A percentile compares a stretch with the other conserved stretches of the same genome.
These are phyloP conservation scores for Oscheius myriophilus DNA, from an alignment of 2,888 invertebrate species.

Conservation along the genomic window DNA sequence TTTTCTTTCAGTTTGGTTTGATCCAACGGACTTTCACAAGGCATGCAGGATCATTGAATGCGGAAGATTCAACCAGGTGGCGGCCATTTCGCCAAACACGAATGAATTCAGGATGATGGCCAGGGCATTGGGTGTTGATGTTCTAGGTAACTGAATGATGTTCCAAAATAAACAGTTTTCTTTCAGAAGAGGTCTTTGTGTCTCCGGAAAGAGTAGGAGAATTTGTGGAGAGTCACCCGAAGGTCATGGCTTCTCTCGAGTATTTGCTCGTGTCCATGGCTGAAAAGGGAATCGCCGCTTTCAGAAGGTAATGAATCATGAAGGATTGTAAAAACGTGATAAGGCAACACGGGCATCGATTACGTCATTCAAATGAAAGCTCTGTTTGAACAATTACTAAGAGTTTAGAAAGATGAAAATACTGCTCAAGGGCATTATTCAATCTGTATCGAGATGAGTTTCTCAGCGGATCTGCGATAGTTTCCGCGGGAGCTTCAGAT, in stretches of 20 bases:
- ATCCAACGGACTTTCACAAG: slow-evolving; percentile 73
- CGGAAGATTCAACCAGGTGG: slow-evolving; percentile 41
- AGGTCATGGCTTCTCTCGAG: slow-evolving; percentile 34
- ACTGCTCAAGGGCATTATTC: no score
- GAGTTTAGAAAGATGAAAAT: no score
- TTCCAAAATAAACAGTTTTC: slow-evolving; percentile 5
- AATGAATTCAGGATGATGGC: slow-evolving; percentile 51
- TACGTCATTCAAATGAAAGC: background rate
- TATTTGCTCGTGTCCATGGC: slow-evolving; percentile 46
- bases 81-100: slow-evolving; percentile 49
- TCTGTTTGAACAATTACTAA: no score
- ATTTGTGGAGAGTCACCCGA: slow-evolving; percentile 22
- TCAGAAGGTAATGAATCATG: slow-evolving; percentile 30
- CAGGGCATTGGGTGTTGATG: slow-evolving; percentile 21
- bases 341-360: background rate
- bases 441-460: no score
- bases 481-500: no score
- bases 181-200: slow-evolving; percentile 12
- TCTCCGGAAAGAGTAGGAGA: slow-evolving; percentile 26
- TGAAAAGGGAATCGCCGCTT: slow-evolving; percentile 41
- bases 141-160: slow-evolving; percentile 12
- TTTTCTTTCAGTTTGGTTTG: slow-evolving; percentile 72
- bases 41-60: slow-evolving; percentile 70
- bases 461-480: no score
- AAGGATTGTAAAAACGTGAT: background rate